Percentiles rank a stretch among this genome's conserved stretches.
phyloP scores from a whole-genome alignment of 2,888 invertebrate genomes.

The Cancer borealis region DNA sequence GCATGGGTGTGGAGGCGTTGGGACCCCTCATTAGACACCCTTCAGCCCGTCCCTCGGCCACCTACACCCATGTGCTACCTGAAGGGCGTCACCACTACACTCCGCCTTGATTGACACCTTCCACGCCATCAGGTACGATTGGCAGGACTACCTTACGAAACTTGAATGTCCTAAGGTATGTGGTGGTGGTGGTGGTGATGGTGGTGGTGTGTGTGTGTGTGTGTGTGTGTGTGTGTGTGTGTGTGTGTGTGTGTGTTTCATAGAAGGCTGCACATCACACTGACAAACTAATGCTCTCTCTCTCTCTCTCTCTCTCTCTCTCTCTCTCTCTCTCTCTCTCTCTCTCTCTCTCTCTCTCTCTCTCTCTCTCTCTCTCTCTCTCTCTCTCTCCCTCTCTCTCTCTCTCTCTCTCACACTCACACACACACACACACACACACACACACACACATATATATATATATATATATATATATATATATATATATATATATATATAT shows the following conservation, averaged over 20 bases:
- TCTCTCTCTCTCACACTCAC: too few species aligned
- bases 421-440: too few species aligned
- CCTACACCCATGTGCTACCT: background rate
- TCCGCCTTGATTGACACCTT: background rate
- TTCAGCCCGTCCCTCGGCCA: background rate
- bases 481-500: constrained; percentile 46
- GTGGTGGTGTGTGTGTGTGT: background rate
- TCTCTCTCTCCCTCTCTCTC: constrained; percentile 46
- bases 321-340: constrained; percentile 46
- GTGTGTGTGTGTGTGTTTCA: background rate
- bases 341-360: constrained; percentile 37
- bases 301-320: background rate
- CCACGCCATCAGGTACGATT: background rate
- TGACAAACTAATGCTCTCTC: background rate
- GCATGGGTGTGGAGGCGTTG: background rate
- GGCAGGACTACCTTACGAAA: background rate
- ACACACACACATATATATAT: constrained; percentile 46
- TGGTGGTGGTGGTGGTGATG: background rate
- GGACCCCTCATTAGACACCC: background rate
- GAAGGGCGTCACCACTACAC: background rate
- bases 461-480: constrained; percentile 51
- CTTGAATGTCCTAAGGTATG: background rate
- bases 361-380: background rate
- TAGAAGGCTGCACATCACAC: background rate
- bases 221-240: background rate